Percentiles rank a stretch among this genome's conserved stretches.
These are phyloP conservation scores for Bovichtus diacanthus DNA, from an alignment of 2,797 vertebrate genomes.

Conservation along the genomic window DNA sequence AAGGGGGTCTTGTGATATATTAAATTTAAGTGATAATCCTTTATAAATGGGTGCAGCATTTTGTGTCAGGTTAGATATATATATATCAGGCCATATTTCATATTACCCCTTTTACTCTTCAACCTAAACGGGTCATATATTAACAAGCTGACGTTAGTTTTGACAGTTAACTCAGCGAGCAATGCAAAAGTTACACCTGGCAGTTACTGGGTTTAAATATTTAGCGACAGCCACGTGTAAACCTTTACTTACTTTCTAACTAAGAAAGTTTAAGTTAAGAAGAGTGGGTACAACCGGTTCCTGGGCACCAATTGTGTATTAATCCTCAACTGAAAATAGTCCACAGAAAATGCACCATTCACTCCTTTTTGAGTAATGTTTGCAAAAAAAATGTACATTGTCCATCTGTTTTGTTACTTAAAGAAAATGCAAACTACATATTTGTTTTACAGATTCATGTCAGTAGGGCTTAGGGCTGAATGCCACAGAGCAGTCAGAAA, in stretches of 20 bases:
- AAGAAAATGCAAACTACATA: neutral
- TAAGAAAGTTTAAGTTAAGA: neutral
- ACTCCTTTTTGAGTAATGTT: neutral
- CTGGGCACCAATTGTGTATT: neutral
- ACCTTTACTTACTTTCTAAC: neutral
- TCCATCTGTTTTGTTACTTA: neutral
- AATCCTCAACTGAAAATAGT: neutral
- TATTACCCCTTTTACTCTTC: neutral
- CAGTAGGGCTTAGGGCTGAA: neutral
- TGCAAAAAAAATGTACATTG: neutral
- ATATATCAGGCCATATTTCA: constrained; percentile 1
- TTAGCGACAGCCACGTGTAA: neutral
- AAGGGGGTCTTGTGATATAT: neutral
- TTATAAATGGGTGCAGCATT: neutral
- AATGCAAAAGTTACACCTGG: neutral
- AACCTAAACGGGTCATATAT: neutral
- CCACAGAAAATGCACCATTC: neutral
- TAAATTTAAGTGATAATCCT: neutral
- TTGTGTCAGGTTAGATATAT: constrained; percentile 2
- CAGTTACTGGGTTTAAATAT: neutral
- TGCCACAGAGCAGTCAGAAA: neutral
- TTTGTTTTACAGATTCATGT: neutral
- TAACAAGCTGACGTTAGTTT: neutral
- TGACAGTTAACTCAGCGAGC: neutral
- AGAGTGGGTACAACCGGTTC: neutral